Percentiles rank a stretch among this genome's conserved stretches.
Conservation (phyloP, 2,888 invertebrate species). For the Xylota sylvarum region DNA sequence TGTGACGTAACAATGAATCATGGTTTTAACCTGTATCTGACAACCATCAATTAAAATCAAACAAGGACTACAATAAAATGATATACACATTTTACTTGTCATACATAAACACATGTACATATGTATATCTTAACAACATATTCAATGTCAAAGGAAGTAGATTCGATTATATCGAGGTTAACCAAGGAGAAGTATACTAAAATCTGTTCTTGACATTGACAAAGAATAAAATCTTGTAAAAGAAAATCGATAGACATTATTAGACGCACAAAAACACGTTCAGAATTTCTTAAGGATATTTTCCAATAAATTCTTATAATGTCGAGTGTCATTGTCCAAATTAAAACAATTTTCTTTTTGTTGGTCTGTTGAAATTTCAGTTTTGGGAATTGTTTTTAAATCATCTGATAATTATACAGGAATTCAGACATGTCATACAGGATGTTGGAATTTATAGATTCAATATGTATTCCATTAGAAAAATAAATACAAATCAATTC, state of each 20-base stretch:
- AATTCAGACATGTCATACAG: too few species aligned
- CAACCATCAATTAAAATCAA: not conserved
- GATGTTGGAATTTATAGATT: too few species aligned
- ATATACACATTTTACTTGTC: not conserved
- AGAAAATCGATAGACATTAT: conserved; percentile 7
- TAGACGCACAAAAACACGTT: not conserved
- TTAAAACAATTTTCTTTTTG: not conserved
- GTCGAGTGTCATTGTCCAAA: not conserved
- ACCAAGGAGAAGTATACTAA: conserved; percentile 18
- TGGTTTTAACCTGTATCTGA: not conserved
- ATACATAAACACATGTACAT: not conserved
- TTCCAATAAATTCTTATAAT: not conserved
- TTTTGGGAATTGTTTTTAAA: too few species aligned
- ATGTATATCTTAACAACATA: not conserved
- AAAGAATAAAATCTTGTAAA: not conserved
- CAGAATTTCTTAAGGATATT: not conserved
- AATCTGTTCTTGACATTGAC: conserved; percentile 25
- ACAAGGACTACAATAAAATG: not conserved
- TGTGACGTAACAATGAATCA: too few species aligned
- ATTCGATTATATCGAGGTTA: conserved; percentile 1
- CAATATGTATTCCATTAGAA: too few species aligned
- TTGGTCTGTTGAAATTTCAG: too few species aligned
- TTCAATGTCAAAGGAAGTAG: conserved; percentile 12
- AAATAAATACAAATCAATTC: too few species aligned
- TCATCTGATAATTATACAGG: too few species aligned